Base-by-base conservation (phyloP, 2,888 invertebrate species). In the Rutpela maculata region DNA sequence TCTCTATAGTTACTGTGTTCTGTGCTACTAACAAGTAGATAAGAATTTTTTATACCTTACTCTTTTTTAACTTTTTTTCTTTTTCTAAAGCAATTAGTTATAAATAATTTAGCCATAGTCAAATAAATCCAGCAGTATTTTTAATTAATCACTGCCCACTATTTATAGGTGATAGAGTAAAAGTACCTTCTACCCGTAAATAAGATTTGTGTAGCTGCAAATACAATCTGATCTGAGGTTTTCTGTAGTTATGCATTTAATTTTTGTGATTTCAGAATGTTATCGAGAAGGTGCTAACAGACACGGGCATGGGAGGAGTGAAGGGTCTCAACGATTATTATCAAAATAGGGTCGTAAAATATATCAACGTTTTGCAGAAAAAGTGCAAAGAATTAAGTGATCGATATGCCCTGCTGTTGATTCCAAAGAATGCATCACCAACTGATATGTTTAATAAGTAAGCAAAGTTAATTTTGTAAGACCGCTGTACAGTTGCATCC, bases 231-330 rank as follows among this genome's bases (percentile, higher is more conserved):
- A 7, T 35, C 9, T 35, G 31, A 35, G 31, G 7, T 35, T 35
- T 35, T 35, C 0, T 6, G 31, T 35, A 35, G 2, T 4, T 26
- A 26, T 3, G 31, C 7, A 35, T 9, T 35, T 35, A 35, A 35
- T 7, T 35, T 35, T 6, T 22, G 57, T 77, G 66, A 68, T 83
- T 82, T n/a, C 80, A 93, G 93, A 92, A 93, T 87, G 90, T 91
- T 19, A 88, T 93, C 83, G 93, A 93, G 84, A 90, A 92, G 84
- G 92, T 93, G 18, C 90, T 93, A 62, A 89, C 91, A 66, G 93
- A 94, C 87, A 90, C 92, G 83, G 93, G 93, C 0, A 85, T 93
- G 43, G 93, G 93, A 50, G 92, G 93, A 22, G 89, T 92, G 7
- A 88, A 89, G 63, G 91, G 90, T 4, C 85, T 94, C 18, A 91